Conservation (phyloP, 2,888 invertebrate species). For the Watsonalla binaria region DNA sequence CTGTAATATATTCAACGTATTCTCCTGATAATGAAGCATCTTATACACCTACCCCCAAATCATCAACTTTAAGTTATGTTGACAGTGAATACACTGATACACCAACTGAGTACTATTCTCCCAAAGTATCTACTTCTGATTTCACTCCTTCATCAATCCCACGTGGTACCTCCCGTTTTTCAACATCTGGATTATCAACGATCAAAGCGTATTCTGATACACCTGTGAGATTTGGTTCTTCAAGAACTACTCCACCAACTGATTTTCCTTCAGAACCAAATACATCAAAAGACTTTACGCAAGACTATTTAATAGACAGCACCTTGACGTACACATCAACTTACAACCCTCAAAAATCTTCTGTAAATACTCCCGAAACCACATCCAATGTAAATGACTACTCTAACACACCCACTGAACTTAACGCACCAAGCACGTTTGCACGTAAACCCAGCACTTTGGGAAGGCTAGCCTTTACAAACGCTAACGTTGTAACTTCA, state of each 20-base stretch:
- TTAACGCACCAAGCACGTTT: not conserved
- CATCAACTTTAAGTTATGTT: not conserved
- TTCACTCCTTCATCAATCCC: not conserved
- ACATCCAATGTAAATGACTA: not conserved
- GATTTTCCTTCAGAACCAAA: not conserved
- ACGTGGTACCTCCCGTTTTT: not conserved
- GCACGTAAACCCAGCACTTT: slow-evolving; percentile 2
- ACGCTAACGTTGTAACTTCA: slow-evolving; percentile 3
- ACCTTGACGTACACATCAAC: not conserved
- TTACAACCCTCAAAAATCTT: not conserved
- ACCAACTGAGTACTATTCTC: not conserved
- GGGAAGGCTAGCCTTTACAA: not conserved
- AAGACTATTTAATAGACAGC: not conserved
- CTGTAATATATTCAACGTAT: not conserved
- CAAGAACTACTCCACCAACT: not conserved
- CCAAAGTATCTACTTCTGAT: not conserved
- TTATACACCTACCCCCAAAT: not conserved
- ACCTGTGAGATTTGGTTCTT: not conserved
- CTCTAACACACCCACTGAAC: not conserved
- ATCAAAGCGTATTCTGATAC: not conserved
- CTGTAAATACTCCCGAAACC: not conserved
- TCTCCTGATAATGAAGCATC: not conserved
- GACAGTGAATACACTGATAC: not conserved
- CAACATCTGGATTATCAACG: not conserved
- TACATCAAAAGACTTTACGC: not conserved